A percentile compares a stretch with the other conserved stretches of the same genome.
Conservation (phyloP, 35 echinoderm and acorn worm species). For the Anneissia japonica region DNA sequence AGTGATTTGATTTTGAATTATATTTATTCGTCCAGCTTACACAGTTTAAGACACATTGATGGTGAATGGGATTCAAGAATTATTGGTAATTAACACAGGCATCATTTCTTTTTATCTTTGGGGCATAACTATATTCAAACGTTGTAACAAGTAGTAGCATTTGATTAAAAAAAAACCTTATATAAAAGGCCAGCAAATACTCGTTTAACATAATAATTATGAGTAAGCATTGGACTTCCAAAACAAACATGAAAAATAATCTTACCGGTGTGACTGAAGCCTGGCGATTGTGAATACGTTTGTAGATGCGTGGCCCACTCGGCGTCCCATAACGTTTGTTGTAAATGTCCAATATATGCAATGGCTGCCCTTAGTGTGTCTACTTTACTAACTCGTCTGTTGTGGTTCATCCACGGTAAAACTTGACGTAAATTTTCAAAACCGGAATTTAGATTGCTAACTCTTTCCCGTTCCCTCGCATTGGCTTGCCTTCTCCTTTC, state of each 20-base stretch:
- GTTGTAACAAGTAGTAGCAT: too few species aligned
- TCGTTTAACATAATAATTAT: too few species aligned
- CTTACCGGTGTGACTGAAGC: background rate
- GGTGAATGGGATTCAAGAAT: too few species aligned
- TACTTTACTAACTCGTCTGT: constrained; percentile 6
- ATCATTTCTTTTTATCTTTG: too few species aligned
- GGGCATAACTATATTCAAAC: too few species aligned
- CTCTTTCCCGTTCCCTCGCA: constrained; percentile 15
- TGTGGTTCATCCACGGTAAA: constrained; percentile 20
- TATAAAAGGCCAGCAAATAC: too few species aligned
- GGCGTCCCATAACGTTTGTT: constrained; percentile 15
- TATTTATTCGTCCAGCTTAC: too few species aligned
- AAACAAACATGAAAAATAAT: background rate
- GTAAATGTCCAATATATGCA: constrained; percentile 23
- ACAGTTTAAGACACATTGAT: too few species aligned
- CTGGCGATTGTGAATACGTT: background rate
- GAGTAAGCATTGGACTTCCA: too few species aligned
- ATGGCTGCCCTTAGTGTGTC: constrained; percentile 15
- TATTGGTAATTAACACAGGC: too few species aligned
- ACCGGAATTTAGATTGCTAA: constrained; percentile 17
- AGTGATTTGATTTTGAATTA: too few species aligned
- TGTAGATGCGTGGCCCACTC: background rate
- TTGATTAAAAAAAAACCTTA: too few species aligned
- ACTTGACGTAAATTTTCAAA: constrained; percentile 26
- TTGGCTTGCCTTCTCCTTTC: constrained; percentile 4